These are phyloP conservation scores for Galleria mellonella DNA, from an alignment of 1,140 invertebrate species.

Conservation along the genomic window DNA sequence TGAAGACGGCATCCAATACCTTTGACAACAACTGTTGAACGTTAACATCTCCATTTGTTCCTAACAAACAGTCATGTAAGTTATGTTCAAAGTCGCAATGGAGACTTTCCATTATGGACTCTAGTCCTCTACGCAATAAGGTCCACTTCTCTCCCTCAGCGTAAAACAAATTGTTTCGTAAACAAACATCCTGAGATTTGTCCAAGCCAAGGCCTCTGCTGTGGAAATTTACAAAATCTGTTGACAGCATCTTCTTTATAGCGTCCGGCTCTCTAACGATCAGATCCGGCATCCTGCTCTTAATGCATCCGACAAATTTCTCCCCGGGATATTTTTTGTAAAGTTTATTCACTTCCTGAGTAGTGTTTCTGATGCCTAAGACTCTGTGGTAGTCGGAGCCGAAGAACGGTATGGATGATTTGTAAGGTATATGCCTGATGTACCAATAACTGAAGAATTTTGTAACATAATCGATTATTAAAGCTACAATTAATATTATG, in stretches of 20 bases:
- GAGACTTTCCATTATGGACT: conserved; percentile 45
- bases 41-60: conserved; percentile 64
- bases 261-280: conserved; percentile 75
- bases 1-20: conserved; percentile 61
- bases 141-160: conserved; percentile 66
- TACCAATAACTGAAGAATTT: conserved; percentile 70
- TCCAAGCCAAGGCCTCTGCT: conserved; percentile 61
- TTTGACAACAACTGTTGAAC: conserved; percentile 60
- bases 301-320: conserved; percentile 65
- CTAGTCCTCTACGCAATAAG: conserved; percentile 40
- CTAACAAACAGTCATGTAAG: conserved; percentile 60
- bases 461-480: conserved; percentile 60
- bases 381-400: conserved; percentile 58
- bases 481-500: conserved; percentile 35
- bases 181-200: conserved; percentile 68
- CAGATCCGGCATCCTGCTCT: conserved; percentile 69
- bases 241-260: conserved; percentile 73
- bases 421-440: conserved; percentile 52
- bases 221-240: conserved; percentile 74
- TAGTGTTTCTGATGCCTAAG: conserved; percentile 38
- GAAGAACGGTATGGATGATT: conserved; percentile 47
- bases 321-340: conserved; percentile 39
- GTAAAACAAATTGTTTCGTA: conserved; percentile 70
- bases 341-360: conserved; percentile 46
- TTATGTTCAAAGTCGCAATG: conserved; percentile 36